Conservation (phyloP, 2,797 vertebrate genomes). For the Cygnus olor region DNA sequence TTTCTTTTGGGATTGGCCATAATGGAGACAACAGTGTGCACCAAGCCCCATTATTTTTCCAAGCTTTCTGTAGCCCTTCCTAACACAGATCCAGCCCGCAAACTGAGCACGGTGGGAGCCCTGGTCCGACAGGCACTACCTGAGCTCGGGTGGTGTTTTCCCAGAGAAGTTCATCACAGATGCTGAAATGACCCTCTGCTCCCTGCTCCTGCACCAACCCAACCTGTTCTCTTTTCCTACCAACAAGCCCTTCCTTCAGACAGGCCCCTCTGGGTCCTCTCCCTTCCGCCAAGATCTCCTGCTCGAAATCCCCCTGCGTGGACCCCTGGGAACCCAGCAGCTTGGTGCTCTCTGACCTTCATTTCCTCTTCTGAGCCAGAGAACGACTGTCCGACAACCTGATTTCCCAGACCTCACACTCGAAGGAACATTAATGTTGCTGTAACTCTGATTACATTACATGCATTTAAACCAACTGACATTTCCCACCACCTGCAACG, state of each 20-base stretch:
- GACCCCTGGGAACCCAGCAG: background rate
- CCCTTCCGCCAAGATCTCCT: background rate
- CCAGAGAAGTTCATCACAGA: background rate
- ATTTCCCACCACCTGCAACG: background rate
- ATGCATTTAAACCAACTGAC: accelerated
- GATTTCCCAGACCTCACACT: background rate
- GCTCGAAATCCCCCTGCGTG: background rate
- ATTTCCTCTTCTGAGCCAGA: background rate
- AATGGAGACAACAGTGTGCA: accelerated
- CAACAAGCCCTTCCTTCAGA: background rate
- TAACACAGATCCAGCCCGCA: background rate
- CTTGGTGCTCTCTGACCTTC: background rate
- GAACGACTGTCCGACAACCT: background rate
- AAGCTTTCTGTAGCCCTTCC: background rate
- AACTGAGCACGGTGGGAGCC: background rate
- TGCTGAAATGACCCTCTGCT: background rate
- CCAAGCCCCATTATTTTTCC: accelerated
- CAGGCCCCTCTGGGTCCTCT: background rate
- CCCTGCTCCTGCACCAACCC: background rate
- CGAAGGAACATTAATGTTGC: background rate
- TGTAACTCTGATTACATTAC: background rate
- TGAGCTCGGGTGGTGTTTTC: background rate
- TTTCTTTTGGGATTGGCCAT: background rate
- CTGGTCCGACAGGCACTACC: background rate
- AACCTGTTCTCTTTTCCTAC: background rate